Percentiles rank a stretch among this genome's conserved stretches.
Evolutionary conservation across 37 sponge, comb jelly and placozoan genomes (phyloP).

Genomic region (Oopsacas minuta): DNA sequence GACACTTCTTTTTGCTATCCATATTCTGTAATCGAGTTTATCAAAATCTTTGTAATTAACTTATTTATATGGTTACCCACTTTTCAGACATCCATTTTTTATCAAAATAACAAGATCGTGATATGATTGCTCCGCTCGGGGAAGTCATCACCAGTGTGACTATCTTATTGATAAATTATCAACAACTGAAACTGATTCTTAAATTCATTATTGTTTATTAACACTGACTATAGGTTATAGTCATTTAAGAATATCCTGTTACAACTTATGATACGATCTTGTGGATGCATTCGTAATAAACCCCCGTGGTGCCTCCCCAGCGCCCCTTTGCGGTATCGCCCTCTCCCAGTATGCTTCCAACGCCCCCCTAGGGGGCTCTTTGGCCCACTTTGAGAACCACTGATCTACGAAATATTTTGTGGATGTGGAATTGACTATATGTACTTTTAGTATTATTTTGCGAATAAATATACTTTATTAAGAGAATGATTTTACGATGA

Average conservation of each 20-base stretch:
- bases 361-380: not conserved
- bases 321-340: not conserved
- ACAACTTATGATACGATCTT: not conserved
- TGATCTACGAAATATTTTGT: too few relatives aligned
- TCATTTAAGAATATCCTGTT: conserved; percentile 12
- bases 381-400: conserved; percentile 11
- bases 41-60: not conserved
- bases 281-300: not conserved
- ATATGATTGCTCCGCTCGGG: not conserved
- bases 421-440: too few relatives aligned
- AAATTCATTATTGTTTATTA: conserved; percentile 11
- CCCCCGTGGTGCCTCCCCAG: not conserved
- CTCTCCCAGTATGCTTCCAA: not conserved
- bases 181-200: not conserved
- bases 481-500: too few relatives aligned
- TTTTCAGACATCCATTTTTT: not conserved
- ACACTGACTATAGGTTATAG: conserved; percentile 16
- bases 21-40: conserved; percentile 17
- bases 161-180: conserved; percentile 16
- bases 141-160: conserved; percentile 18
- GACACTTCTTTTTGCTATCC: not conserved
- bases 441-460: too few relatives aligned
- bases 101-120: not conserved
- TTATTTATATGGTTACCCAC: not conserved
- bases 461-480: too few relatives aligned